These are phyloP conservation scores for Choristoneura rosaceana DNA, from an alignment of 2,888 invertebrate genomes.

Conservation along the genomic window DNA sequence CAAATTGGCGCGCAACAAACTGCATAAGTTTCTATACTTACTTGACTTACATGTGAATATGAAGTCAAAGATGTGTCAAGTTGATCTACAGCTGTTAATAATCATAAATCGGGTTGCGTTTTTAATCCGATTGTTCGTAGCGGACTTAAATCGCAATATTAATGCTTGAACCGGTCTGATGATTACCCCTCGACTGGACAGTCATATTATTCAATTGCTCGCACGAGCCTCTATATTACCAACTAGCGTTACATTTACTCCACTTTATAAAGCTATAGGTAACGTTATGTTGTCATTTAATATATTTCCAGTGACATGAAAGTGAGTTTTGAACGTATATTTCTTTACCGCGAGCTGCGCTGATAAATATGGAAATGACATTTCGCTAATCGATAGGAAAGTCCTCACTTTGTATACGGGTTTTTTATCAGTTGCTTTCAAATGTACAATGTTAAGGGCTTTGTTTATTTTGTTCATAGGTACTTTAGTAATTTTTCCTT, in stretches of 20 bases:
- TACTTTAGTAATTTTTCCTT: not conserved
- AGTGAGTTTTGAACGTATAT: slow-evolving; percentile 22
- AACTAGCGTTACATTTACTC: slow-evolving; percentile 50
- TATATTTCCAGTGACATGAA: slow-evolving; percentile 23
- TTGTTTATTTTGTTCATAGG: slow-evolving; percentile 5
- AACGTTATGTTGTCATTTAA: slow-evolving; percentile 32
- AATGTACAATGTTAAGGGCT: slow-evolving; percentile 33
- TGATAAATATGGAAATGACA: slow-evolving; percentile 22
- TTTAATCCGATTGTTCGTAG: slow-evolving; percentile 17
- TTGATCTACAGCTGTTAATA: not conserved
- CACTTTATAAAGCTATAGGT: slow-evolving; percentile 33
- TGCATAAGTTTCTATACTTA: too few species aligned
- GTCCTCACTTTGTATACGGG: slow-evolving; percentile 38
- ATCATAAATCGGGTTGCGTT: not conserved
- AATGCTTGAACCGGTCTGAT: slow-evolving; percentile 47
- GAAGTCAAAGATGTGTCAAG: not conserved
- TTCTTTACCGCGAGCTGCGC: not conserved
- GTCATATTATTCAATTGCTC: slow-evolving; percentile 70
- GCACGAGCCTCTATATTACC: slow-evolving; percentile 58
- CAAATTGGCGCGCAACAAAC: too few species aligned
- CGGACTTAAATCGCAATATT: slow-evolving; percentile 23
- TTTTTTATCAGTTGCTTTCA: slow-evolving; percentile 21
- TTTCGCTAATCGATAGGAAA: slow-evolving; percentile 34
- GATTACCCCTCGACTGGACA: slow-evolving; percentile 66
- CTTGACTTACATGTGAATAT: too few species aligned